These are phyloP conservation scores for Bombylius discolor DNA, from an alignment of 2,888 invertebrate genomes.

Conservation along the genomic window DNA sequence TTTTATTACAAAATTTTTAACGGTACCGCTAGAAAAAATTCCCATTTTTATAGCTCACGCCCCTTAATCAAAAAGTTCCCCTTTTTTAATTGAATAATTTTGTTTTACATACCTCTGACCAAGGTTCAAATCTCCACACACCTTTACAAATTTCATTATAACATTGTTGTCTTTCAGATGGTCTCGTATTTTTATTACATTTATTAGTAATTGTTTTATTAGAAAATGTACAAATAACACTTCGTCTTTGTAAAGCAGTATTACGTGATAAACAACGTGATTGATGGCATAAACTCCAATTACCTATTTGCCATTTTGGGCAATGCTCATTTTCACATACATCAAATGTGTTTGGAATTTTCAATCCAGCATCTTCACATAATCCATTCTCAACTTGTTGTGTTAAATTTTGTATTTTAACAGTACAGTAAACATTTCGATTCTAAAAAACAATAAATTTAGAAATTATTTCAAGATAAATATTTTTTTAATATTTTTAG, in stretches of 20 bases:
- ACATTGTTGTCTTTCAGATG: conserved; percentile 67
- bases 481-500: too few species aligned
- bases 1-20: too few species aligned
- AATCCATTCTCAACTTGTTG: conserved; percentile 49
- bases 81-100: background rate
- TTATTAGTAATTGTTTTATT: conserved; percentile 24
- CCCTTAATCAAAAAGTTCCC: background rate
- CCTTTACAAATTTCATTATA: conserved; percentile 72
- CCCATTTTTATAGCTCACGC: too few species aligned
- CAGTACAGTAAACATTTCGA: conserved; percentile 60
- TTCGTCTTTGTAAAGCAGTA: conserved; percentile 62
- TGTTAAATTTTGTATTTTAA: conserved; percentile 40
- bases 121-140: conserved; percentile 80
- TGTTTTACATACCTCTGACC: conserved; percentile 63
- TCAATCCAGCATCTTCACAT: conserved; percentile 58
- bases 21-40: too few species aligned
- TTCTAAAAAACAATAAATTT: conserved; percentile 36
- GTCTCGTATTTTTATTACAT: conserved; percentile 62
- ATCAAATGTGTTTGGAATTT: conserved; percentile 48
- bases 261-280: conserved; percentile 64
- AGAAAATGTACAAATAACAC: conserved; percentile 40
- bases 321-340: conserved; percentile 56
- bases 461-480: too few species aligned
- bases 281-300: conserved; percentile 59
- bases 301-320: conserved; percentile 55